Conservation (phyloP, 2,888 invertebrate genomes). For the Gibbula magus region DNA sequence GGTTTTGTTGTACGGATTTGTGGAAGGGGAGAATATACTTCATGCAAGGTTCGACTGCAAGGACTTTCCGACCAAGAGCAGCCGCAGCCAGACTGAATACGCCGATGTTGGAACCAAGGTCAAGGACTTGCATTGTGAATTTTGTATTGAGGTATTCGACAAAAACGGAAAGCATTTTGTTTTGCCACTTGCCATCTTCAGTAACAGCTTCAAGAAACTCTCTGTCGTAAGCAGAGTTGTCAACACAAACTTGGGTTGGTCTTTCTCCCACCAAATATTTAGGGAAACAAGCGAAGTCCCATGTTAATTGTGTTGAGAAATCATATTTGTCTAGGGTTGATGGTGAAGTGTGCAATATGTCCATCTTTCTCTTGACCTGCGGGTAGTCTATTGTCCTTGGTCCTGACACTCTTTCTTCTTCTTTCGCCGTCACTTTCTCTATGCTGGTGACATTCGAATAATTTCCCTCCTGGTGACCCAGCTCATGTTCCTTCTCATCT, state of each 20-base stretch:
- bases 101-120: slow-evolving; percentile 45
- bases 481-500: no score
- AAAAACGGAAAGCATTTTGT: slow-evolving; percentile 2
- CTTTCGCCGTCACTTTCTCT: not conserved
- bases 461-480: no score
- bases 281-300: slow-evolving; percentile 4
- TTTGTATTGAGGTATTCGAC: not conserved
- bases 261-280: not conserved
- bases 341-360: not conserved
- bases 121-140: slow-evolving; percentile 33
- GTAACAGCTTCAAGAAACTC: not conserved
- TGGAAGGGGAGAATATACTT: slow-evolving; percentile 36
- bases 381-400: not conserved
- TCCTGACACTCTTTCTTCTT: not conserved
- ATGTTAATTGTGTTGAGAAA: no score
- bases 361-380: not conserved
- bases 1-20: slow-evolving; percentile 37
- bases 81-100: slow-evolving; percentile 42
- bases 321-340: not conserved
- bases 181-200: not conserved
- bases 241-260: slow-evolving; percentile 17
- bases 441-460: no score
- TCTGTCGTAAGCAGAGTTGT: slow-evolving; percentile 8
- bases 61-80: slow-evolving; percentile 30
- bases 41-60: slow-evolving; percentile 44